A percentile compares a stretch with the other conserved stretches of the same genome.
Evolutionary conservation across 2,797 vertebrate species (phyloP).

Genomic region (Macrochelys suwanniensis): DNA sequence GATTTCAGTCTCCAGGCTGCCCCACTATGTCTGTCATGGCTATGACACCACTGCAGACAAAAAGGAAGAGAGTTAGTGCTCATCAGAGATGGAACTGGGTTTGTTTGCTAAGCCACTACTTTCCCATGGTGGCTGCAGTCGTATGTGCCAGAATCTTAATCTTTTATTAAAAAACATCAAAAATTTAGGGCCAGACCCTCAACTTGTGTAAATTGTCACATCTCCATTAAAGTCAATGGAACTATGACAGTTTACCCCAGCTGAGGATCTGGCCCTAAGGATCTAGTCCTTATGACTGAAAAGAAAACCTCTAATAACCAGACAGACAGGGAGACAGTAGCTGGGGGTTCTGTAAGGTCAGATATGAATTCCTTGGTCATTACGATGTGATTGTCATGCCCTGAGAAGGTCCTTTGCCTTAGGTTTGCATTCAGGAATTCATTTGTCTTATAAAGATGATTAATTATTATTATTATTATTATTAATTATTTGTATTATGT

Average conservation of each 20-base stretch:
- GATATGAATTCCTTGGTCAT: background rate
- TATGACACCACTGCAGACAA: background rate
- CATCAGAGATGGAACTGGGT: background rate
- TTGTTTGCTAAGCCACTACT: background rate
- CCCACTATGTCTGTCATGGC: background rate
- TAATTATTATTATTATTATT: background rate
- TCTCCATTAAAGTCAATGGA: background rate
- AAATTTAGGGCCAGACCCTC: background rate
- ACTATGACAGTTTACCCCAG: background rate
- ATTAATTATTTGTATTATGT: too few relatives aligned
- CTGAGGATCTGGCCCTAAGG: background rate
- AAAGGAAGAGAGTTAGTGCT: accelerated
- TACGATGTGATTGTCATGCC: background rate
- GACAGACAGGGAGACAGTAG: background rate
- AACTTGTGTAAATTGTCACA: background rate
- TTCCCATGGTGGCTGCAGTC: background rate
- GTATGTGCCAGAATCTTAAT: background rate
- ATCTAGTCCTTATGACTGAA: conserved; percentile 23
- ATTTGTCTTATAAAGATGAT: background rate
- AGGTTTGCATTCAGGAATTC: background rate
- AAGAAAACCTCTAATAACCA: background rate
- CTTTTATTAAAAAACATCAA: background rate
- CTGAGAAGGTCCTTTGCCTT: background rate
- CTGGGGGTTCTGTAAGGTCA: background rate
- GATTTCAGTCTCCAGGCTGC: background rate